These are phyloP conservation scores for Xestia ashworthii DNA, from an alignment of 2,888 invertebrate species.

Conservation along the genomic window DNA sequence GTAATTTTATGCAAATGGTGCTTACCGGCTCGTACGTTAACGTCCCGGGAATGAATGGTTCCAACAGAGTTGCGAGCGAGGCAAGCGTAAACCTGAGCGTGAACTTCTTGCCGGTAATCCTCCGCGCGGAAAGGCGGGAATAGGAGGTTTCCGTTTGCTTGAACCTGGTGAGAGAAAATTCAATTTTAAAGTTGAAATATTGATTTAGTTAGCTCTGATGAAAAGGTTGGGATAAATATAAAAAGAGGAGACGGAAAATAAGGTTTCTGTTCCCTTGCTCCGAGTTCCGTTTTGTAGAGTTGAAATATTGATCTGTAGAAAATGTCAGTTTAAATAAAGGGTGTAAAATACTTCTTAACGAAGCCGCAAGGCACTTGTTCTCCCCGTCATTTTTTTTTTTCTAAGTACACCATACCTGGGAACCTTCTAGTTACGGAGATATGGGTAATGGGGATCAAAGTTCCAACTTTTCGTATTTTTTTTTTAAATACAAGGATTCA, in stretches of 20 bases:
- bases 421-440: no score
- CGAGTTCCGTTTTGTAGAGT: slow-evolving; percentile 62
- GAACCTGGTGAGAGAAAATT: slow-evolving; percentile 88
- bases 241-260: no score
- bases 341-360: no score
- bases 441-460: no score
- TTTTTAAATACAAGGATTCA: no score
- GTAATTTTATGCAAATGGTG: slow-evolving; percentile 66
- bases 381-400: no score
- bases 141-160: slow-evolving; percentile 97
- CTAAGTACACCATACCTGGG: no score
- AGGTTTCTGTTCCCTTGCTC: slow-evolving; percentile 97
- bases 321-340: neutral
- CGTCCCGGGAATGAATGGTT: slow-evolving; percentile 97
- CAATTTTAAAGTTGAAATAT: neutral
- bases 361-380: no score
- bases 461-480: no score
- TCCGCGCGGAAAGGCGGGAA: slow-evolving; percentile 98
- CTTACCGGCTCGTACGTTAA: slow-evolving; percentile 98
- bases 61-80: slow-evolving; percentile 97
- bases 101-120: slow-evolving; percentile 98
- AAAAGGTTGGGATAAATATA: no score
- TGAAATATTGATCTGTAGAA: neutral
- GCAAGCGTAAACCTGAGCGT: slow-evolving; percentile 98
- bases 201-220: no score